Percentiles rank a stretch among this genome's conserved stretches.
These are phyloP conservation scores for Pherbina coryleti DNA, from an alignment of 2,888 invertebrate genomes.

Conservation along the genomic window DNA sequence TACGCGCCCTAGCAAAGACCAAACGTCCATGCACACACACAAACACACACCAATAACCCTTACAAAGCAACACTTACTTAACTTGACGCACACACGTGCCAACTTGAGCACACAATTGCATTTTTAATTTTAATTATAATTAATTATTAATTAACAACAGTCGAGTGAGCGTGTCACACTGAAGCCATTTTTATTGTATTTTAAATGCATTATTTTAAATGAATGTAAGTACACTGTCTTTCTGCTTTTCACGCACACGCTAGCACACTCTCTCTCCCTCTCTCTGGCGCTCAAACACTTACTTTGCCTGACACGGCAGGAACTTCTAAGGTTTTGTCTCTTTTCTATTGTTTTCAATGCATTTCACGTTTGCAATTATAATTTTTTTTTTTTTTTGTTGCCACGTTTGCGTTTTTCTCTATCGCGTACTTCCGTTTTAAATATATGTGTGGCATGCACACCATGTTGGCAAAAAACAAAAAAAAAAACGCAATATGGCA, in stretches of 20 bases:
- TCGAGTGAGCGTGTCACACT: background rate
- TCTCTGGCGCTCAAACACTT: background rate
- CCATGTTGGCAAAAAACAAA: background rate
- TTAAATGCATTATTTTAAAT: background rate
- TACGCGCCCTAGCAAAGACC: no score
- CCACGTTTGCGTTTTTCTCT: background rate
- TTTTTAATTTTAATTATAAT: slow-evolving; percentile 31
- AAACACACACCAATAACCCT: background rate
- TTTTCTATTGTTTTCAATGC: background rate
- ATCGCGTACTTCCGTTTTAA: background rate
- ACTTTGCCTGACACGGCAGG: no score
- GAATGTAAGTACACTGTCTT: no score
- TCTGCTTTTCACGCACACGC: background rate
- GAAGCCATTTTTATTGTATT: slow-evolving; percentile 15
- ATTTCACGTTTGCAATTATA: background rate
- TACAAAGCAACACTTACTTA: background rate
- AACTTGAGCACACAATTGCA: slow-evolving; percentile 10
- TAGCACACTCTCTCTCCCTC: background rate
- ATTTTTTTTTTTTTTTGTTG: background rate
- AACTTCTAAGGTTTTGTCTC: background rate
- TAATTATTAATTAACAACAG: slow-evolving; percentile 28
- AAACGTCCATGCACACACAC: background rate
- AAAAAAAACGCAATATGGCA: background rate
- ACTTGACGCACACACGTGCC: background rate
- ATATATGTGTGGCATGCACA: background rate